A percentile compares a stretch with the other conserved stretches of the same genome.
These are phyloP conservation scores for Cossypha niveicapilla DNA, from an alignment of 2,797 vertebrate species.

Conservation along the genomic window DNA sequence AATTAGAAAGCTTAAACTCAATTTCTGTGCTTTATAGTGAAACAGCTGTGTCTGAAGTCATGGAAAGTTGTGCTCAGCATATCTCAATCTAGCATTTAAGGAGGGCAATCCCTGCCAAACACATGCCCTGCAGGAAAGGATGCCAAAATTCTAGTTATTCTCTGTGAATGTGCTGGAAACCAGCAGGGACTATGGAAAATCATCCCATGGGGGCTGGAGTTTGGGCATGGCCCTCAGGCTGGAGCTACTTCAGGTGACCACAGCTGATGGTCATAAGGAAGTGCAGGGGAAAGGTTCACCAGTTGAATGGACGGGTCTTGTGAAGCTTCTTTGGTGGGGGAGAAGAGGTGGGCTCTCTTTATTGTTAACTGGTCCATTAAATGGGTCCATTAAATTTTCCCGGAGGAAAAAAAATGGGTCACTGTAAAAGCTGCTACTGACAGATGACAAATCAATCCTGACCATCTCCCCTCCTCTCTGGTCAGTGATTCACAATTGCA, in stretches of 20 bases:
- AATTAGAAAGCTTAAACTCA: not conserved
- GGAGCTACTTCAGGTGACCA: not conserved
- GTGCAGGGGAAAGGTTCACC: rapidly evolving
- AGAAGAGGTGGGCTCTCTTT: not conserved
- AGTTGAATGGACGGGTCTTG: not conserved
- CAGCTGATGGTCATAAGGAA: not conserved
- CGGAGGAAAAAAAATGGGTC: not conserved
- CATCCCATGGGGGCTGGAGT: not conserved
- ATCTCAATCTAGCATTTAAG: not conserved
- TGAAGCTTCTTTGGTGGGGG: not conserved
- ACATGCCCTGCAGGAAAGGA: not conserved
- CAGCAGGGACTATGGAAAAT: not conserved
- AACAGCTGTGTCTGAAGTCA: slow-evolving; percentile 19
- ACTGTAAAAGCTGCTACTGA: not conserved
- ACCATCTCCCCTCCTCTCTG: not conserved
- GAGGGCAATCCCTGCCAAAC: not conserved
- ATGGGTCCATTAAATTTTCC: not conserved
- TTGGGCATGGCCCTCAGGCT: not conserved
- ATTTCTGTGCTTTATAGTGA: not conserved
- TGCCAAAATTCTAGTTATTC: not conserved
- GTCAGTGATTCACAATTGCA: not conserved
- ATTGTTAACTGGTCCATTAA: not conserved
- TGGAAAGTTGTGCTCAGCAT: not conserved
- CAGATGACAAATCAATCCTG: not conserved
- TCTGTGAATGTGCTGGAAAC: not conserved